Base-by-base conservation (phyloP, 2,113 vertebrate genomes). In the Sinocyclocheilus anshuiensis region DNA sequence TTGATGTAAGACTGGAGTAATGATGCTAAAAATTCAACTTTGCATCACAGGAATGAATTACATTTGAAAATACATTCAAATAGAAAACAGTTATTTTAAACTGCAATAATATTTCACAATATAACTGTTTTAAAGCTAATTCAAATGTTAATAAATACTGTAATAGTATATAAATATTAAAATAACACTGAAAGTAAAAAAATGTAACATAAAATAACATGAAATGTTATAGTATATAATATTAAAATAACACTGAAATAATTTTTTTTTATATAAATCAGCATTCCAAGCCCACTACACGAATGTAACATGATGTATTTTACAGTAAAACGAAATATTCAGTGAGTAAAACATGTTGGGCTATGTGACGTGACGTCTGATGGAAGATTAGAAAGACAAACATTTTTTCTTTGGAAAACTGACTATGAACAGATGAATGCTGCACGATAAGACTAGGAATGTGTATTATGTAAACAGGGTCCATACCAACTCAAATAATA, bases 401-500 rank as follows among this genome's bases (percentile, higher is more conserved):
- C 22, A 39, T 42, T 72, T 71, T 39, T 72, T 72, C 36, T 72
- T 74, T 42, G 4, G 2, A 74, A 74, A 74, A 74, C 71, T 74
- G 71, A 12, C 20, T 42, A 74, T 11, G 10, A 74, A 74, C 71
- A n/a, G 71, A 74, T 74, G 11, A 74, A 74, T 74, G 71, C 1
- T 74, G 10, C 71, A 42, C 4, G 10, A 42, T 74, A 74, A 74
- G 20, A 74, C 10, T 39, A 74, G 36, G 36, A 74, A 74, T 42
- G 71, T n/a, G 20, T n/a, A 42, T 42, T 42, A 74, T 42, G 71
- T 12, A n/a, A 74, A 42, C 71, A 42, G 20, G 4, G 71, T 74
- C 71, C 71, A 74, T 74, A n/a, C 71, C 71, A 42, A 74, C 36
- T 74, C 71, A 74, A 74, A 74, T 74, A n/a, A 42, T 74, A 12